A percentile compares a stretch with the other conserved stretches of the same genome.
Conservation (phyloP, 2,797 vertebrate genomes). For the Jordanella pulchra region DNA sequence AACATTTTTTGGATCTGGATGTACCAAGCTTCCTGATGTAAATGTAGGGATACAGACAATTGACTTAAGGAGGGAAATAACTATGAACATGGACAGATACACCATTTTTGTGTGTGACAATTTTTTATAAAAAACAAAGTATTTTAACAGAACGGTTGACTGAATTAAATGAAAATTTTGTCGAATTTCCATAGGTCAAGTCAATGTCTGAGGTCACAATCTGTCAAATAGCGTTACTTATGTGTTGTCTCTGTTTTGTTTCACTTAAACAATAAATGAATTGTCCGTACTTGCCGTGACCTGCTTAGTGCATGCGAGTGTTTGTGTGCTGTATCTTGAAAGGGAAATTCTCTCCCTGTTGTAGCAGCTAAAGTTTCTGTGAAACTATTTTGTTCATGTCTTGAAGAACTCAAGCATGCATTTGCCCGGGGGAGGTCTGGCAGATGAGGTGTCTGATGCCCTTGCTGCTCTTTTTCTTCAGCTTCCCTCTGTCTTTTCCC, state of each 20-base stretch:
- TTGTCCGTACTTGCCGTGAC: constrained; percentile 80
- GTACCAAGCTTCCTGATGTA: neutral
- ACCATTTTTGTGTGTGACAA: neutral
- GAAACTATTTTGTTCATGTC: constrained; percentile 73
- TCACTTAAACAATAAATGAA: constrained; percentile 70
- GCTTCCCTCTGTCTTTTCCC: constrained; percentile 39
- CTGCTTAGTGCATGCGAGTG: constrained; percentile 68
- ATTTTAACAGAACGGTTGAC: neutral
- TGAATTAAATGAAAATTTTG: neutral
- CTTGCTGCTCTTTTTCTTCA: constrained; percentile 54
- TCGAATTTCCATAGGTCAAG: neutral
- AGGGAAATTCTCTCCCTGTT: constrained; percentile 69
- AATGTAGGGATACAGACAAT: neutral
- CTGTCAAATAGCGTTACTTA: neutral
- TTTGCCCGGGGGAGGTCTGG: constrained; percentile 82
- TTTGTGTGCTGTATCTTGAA: constrained; percentile 75
- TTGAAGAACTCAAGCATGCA: constrained; percentile 81
- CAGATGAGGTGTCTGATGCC: constrained; percentile 76
- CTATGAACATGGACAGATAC: neutral
- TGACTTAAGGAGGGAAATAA: neutral
- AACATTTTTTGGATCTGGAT: neutral
- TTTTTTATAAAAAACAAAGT: neutral
- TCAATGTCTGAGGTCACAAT: neutral
- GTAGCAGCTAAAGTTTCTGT: constrained; percentile 78
- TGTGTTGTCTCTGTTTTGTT: constrained; percentile 7